phyloP scores from a whole-genome alignment of 1,140 invertebrate species.

The Apis laboriosa region DNA sequence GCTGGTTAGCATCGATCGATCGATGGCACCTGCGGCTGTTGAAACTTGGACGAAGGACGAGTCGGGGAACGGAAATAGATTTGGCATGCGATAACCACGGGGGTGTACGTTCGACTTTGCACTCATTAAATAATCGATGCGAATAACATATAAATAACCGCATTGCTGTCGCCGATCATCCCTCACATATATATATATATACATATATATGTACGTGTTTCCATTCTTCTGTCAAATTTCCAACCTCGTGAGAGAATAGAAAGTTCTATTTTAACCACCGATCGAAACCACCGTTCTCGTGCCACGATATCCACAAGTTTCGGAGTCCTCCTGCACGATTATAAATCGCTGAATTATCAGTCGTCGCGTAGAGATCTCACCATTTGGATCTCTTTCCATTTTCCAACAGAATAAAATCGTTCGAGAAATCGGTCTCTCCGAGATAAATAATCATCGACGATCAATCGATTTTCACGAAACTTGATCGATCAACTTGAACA shows the following conservation, averaged over 20 bases:
- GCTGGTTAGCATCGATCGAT: slow-evolving; percentile 32
- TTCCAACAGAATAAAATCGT: too few relatives aligned
- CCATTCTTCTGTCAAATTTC: slow-evolving; percentile 47
- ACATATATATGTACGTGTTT: slow-evolving; percentile 13
- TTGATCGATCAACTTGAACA: too few relatives aligned
- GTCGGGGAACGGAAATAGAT: slow-evolving; percentile 39
- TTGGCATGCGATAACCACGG: slow-evolving; percentile 17
- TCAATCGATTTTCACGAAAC: too few relatives aligned
- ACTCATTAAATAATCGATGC: slow-evolving; percentile 43
- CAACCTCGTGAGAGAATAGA: slow-evolving; percentile 35
- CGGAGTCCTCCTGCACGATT: not conserved
- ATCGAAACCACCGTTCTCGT: not conserved
- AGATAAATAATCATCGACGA: too few relatives aligned
- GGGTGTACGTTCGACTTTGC: not conserved
- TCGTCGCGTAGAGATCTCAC: too few relatives aligned
- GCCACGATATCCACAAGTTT: slow-evolving; percentile 1
- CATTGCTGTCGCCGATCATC: not conserved
- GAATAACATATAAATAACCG: slow-evolving; percentile 28
- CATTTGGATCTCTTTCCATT: too few relatives aligned
- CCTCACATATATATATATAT: not conserved
- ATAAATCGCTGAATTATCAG: not conserved
- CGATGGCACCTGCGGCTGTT: slow-evolving; percentile 8
- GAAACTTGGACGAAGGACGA: slow-evolving; percentile 32
- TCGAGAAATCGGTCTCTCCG: too few relatives aligned
- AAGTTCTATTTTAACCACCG: not conserved